These are phyloP conservation scores for Nasonovia ribisnigri DNA, from an alignment of 2,888 invertebrate species.

Conservation along the genomic window DNA sequence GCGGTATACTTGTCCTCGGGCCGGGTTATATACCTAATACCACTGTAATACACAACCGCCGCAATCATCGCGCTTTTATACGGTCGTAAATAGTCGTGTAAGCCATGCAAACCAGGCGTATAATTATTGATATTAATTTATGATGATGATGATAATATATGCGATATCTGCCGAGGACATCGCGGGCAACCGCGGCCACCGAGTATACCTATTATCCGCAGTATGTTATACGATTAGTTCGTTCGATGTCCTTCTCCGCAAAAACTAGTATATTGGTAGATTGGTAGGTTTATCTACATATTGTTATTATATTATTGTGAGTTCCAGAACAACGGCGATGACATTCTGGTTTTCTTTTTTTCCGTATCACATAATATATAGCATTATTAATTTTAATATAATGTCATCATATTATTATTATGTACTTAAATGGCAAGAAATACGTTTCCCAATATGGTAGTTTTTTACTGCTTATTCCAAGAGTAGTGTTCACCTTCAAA, in stretches of 20 bases:
- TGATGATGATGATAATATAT: not conserved
- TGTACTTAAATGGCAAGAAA: not conserved
- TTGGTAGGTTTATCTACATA: not conserved
- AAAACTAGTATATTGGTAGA: not conserved
- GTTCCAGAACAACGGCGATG: not conserved
- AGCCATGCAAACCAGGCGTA: not conserved
- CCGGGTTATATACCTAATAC: not conserved
- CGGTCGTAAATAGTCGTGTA: not conserved
- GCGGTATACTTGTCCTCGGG: not conserved
- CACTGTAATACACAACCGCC: not conserved
- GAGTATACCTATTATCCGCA: not conserved
- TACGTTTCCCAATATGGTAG: not conserved
- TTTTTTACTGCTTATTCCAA: not conserved
- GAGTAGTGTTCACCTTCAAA: not conserved
- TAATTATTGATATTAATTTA: constrained; percentile 9
- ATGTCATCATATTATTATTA: not conserved
- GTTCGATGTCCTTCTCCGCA: constrained; percentile 3
- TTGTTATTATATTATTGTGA: not conserved
- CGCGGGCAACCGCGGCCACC: not conserved
- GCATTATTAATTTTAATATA: not conserved
- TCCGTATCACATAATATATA: not conserved
- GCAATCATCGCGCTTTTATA: not conserved
- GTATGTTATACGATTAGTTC: not conserved
- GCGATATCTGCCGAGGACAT: constrained; percentile 36
- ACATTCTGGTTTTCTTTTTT: constrained; percentile 37